Percentiles rank a stretch among this genome's conserved stretches.
Evolutionary conservation across 2,888 invertebrate genomes (phyloP).

Genomic region (Drosophila paucipuncta): DNA sequence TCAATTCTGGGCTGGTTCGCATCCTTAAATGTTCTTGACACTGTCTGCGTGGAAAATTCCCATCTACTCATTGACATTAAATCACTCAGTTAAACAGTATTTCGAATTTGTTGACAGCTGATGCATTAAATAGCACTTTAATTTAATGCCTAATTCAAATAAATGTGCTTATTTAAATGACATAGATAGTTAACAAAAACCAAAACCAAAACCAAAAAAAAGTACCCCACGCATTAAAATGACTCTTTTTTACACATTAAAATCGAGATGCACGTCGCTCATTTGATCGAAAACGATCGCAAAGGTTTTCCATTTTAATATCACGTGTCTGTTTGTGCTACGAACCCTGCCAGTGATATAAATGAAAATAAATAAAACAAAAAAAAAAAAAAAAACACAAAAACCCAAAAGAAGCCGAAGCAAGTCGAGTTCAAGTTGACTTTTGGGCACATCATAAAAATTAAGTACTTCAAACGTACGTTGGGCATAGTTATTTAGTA

Average conservation of each 20-base stretch:
- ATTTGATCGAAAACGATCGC: slow-evolving; percentile 39
- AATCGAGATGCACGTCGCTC: slow-evolving; percentile 61
- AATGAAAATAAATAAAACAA: slow-evolving; percentile 23
- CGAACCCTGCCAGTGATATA: slow-evolving; percentile 12
- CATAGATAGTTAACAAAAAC: slow-evolving; percentile 21
- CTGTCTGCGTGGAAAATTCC: background rate
- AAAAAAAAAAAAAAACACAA: slow-evolving; percentile 17
- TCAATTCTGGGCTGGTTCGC: background rate
- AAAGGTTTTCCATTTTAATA: slow-evolving; percentile 32
- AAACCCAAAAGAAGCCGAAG: slow-evolving; percentile 22
- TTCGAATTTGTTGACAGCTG: slow-evolving; percentile 10
- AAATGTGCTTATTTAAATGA: slow-evolving; percentile 51
- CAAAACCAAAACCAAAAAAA: slow-evolving; percentile 8
- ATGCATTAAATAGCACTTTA: slow-evolving; percentile 34
- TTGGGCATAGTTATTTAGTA: slow-evolving; percentile 14
- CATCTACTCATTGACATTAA: slow-evolving; percentile 15
- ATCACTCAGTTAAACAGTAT: slow-evolving; percentile 23
- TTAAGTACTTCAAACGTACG: slow-evolving; percentile 52
- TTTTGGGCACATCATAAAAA: slow-evolving; percentile 55
- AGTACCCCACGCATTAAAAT: slow-evolving; percentile 16
- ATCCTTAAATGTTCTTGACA: background rate
- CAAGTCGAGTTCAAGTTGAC: slow-evolving; percentile 33
- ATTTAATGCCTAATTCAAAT: slow-evolving; percentile 38
- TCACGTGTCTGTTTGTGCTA: slow-evolving; percentile 44
- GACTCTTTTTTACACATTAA: slow-evolving; percentile 36